A percentile compares a stretch with the other conserved stretches of the same genome.
These are phyloP conservation scores for Rhopalosiphum nymphaeae DNA, from an alignment of 2,888 invertebrate species.

Conservation along the genomic window DNA sequence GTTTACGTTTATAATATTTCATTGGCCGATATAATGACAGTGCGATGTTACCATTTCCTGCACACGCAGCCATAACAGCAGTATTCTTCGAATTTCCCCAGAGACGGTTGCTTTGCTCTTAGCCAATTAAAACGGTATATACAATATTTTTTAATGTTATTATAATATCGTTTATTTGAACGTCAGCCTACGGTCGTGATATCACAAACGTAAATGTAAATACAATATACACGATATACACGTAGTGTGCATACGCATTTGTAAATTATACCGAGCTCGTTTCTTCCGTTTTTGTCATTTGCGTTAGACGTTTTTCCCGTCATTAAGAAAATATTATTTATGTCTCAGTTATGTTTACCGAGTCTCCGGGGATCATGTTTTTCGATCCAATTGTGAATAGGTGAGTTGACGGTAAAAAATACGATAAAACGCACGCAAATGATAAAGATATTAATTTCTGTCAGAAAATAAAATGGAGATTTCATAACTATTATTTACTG, in stretches of 20 bases:
- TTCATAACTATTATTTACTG: conserved; percentile 7
- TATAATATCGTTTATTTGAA: background rate
- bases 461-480: background rate
- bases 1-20: background rate
- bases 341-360: background rate
- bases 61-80: background rate
- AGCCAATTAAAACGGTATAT: conserved; percentile 18
- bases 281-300: background rate
- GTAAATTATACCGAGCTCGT: background rate
- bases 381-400: background rate
- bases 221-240: background rate
- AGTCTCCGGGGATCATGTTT: background rate
- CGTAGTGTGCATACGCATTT: background rate
- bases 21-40: background rate
- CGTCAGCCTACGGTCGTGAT: background rate
- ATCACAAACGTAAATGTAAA: background rate
- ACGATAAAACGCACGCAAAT: background rate
- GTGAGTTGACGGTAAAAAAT: conserved; percentile 11
- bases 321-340: background rate
- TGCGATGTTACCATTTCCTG: background rate
- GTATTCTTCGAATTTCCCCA: conserved; percentile 2
- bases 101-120: background rate
- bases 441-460: background rate
- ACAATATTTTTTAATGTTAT: background rate
- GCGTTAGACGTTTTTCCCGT: background rate